Evolutionary conservation across 1,140 invertebrate species (phyloP), one percentile per base, ranked within the genome.

Genomic region (Scaptodrosophila lebanonensis): DNA sequence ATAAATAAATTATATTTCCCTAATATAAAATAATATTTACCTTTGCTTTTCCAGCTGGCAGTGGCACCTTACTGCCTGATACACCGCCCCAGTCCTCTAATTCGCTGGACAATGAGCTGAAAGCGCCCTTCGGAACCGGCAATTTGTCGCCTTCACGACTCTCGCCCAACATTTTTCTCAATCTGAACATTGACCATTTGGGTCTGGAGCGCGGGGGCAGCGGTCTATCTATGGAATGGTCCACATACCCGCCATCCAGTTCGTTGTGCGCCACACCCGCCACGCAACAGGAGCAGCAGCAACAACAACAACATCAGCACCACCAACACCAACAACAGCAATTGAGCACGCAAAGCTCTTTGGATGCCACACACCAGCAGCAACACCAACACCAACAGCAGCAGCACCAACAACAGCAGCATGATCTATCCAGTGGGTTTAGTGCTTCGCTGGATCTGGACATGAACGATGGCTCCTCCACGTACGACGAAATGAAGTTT

Each of bases 401-500:
- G 3, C 40, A 44, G 0, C 32, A 45, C 3, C 45, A 39, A 22
- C 42, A 44, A 44, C 22, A 25, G 7, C 42, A 44, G 20, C 73
- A 73, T 50, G 58, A 52, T 1, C 30, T 79, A 38, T 53, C 53
- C 2, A 60, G 35, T 15, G 64, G 66, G 8, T 71, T 84, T 17
- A 62, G 70, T 30, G 25, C 29, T 16, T 68, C 83, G 1, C 49
- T 84, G 12, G 82, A 79, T 17, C 47, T 85, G 17, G 76, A 86
- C 44, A 52, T 82, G 48, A 36, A 45, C 20, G 72, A 69, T 4
- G 61, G 70, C 25, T 61, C 60, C 18, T 83, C 83, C n/a, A 75
- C 83, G 35, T 86, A 86, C 38, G 85, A 87, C 16, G 85, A 86
- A 62, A 87, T 87, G 70, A 87, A 87, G 54, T 87, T 83, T 43